Evolutionary conservation across 2,888 invertebrate genomes (phyloP).

Genomic region (Euclidia mi): DNA sequence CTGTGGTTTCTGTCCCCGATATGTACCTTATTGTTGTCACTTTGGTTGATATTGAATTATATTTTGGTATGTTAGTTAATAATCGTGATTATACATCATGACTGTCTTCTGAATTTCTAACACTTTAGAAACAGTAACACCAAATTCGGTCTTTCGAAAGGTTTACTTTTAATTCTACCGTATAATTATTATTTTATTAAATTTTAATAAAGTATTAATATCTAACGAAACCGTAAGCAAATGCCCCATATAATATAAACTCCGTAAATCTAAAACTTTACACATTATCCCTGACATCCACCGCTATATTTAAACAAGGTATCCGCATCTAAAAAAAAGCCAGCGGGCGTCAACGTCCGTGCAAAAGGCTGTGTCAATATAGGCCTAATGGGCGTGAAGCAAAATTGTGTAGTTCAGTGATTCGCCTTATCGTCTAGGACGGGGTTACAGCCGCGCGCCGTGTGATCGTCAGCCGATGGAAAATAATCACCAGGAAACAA

Average conservation of each 20-base stretch:
- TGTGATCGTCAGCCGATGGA: conserved; percentile 57
- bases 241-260: too few species aligned
- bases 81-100: too few species aligned
- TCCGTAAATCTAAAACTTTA: too few species aligned
- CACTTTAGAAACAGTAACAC: too few species aligned
- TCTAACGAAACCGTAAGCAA: too few species aligned
- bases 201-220: too few species aligned
- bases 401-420: conserved; percentile 63
- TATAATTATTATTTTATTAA: too few species aligned
- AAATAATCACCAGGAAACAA: conserved; percentile 62
- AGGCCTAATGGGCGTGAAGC: conserved; percentile 73
- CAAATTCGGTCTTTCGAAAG: too few species aligned
- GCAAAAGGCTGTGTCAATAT: conserved; percentile 60
- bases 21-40: not conserved
- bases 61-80: too few species aligned
- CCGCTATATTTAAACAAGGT: conserved; percentile 17
- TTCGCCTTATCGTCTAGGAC: conserved; percentile 42
- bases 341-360: conserved; percentile 56
- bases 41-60: not conserved
- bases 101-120: too few species aligned
- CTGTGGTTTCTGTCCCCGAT: not conserved
- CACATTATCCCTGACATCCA: not conserved
- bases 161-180: too few species aligned
- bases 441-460: conserved; percentile 39
- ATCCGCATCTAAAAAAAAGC: conserved; percentile 56